Percentiles rank a stretch among this genome's conserved stretches.
phyloP scores from a whole-genome alignment of 2,888 invertebrate species.

The Caenorhabditis afra region DNA sequence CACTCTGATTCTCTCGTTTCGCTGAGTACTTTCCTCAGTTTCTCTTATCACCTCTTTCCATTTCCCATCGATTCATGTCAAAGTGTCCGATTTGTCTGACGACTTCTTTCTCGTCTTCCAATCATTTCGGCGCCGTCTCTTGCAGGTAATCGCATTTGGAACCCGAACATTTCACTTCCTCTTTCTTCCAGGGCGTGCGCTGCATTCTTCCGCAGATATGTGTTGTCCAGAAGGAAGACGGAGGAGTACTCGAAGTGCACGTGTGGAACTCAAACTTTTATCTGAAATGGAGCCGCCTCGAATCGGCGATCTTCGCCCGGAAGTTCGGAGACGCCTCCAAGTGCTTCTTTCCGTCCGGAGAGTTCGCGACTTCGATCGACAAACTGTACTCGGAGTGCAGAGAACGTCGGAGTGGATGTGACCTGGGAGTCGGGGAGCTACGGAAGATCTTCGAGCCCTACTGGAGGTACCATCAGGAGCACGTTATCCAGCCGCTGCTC shows the following conservation, averaged over 20 bases:
- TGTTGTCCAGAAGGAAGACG: too few species aligned
- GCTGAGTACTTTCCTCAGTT: not conserved
- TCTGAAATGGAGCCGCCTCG: not conserved
- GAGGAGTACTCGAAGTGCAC: constrained; percentile 6
- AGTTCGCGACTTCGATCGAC: not conserved
- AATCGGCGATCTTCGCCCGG: not conserved
- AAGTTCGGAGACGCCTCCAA: not conserved
- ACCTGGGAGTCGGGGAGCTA: not conserved
- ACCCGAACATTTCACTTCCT: not conserved
- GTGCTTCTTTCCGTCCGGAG: not conserved
- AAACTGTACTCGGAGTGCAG: not conserved
- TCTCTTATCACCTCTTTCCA: not conserved
- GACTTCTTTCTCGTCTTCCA: constrained; percentile 4
- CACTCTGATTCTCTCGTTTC: not conserved
- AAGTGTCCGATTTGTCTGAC: constrained; percentile 13
- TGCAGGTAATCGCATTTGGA: not conserved
- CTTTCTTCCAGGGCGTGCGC: constrained; percentile 32
- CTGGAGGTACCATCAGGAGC: constrained; percentile 1
- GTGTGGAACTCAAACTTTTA: constrained; percentile 6
- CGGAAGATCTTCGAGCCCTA: not conserved
- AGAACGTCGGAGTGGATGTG: not conserved
- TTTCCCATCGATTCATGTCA: constrained; percentile 8
- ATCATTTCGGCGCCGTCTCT: constrained; percentile 9
- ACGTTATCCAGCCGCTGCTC: not conserved
- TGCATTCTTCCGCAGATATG: constrained; percentile 31